A percentile compares a stretch with the other conserved stretches of the same genome.
phyloP scores from a whole-genome alignment of 2,113 vertebrate genomes.

The Crotalus helleri region DNA sequence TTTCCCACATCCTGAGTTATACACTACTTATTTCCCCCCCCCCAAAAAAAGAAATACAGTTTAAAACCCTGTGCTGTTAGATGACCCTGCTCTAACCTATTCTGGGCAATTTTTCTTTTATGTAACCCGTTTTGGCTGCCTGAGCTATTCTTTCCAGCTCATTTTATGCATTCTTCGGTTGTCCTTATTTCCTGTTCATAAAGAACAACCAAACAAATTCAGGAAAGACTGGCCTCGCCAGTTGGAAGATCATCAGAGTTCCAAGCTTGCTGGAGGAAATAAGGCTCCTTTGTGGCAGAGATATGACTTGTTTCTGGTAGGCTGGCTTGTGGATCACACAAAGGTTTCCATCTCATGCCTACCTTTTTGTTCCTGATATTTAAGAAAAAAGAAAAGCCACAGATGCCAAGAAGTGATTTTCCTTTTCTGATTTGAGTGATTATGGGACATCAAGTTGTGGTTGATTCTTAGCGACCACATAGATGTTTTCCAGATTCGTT shows the following conservation, averaged over 20 bases:
- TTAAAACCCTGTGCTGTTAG: not conserved
- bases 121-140: not conserved
- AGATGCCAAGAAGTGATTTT: not conserved
- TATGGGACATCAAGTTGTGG: not conserved
- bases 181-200: slow-evolving; percentile 18
- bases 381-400: not conserved
- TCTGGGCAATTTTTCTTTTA: not conserved
- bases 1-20: not conserved
- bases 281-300: not conserved
- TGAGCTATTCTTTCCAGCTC: not conserved
- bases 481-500: not conserved
- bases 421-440: not conserved
- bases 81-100: not conserved
- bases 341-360: not conserved
- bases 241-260: not conserved
- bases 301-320: not conserved
- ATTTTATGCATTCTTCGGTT: slow-evolving; percentile 3
- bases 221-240: slow-evolving; percentile 8
- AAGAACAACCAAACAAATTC: not conserved
- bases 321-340: not conserved
- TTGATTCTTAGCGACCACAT: not conserved
- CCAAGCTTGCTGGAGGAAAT: not conserved
- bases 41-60: not conserved
- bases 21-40: too few species aligned
- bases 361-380: not conserved